Conservation (phyloP, 2,797 vertebrate genomes). For the Sebastes hubbsi region DNA sequence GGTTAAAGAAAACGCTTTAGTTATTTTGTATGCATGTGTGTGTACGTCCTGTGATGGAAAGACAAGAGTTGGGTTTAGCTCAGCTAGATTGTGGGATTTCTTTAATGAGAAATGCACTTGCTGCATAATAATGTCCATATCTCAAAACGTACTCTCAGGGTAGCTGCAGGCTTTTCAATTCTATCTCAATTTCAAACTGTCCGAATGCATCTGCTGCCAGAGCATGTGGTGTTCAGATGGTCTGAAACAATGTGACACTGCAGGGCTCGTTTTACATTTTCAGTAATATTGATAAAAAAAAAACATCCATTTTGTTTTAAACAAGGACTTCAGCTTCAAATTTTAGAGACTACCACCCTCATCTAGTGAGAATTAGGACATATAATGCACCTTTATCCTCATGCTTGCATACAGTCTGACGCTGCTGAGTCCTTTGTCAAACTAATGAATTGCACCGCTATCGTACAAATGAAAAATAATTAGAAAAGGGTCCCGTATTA, state of each 20-base stretch:
- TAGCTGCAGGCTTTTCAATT: constrained; percentile 21
- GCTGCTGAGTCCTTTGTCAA: background rate
- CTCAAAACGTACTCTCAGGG: constrained; percentile 12
- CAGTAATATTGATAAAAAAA: background rate
- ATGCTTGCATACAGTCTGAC: background rate
- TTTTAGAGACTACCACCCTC: background rate
- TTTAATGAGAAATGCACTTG: constrained; percentile 40
- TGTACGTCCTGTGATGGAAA: constrained; percentile 12
- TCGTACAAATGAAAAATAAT: background rate
- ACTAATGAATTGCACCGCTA: background rate
- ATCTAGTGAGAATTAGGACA: background rate
- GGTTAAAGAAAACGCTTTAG: constrained; percentile 41
- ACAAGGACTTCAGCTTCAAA: background rate
- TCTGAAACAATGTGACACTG: background rate
- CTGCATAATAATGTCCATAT: constrained; percentile 46
- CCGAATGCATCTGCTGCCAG: background rate
- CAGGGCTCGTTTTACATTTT: background rate
- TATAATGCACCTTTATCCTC: background rate
- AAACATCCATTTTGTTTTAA: background rate
- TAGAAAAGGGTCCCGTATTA: background rate
- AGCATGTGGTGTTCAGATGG: background rate
- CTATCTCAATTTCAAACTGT: constrained; percentile 13
- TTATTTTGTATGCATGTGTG: constrained; percentile 7
- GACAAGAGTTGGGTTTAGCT: constrained; percentile 7
- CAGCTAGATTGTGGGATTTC: constrained; percentile 19